Evolutionary conservation across 2,113 vertebrate genomes (phyloP), one percentile per base, ranked within the genome.

Genomic region (Mastomys natalensis): DNA sequence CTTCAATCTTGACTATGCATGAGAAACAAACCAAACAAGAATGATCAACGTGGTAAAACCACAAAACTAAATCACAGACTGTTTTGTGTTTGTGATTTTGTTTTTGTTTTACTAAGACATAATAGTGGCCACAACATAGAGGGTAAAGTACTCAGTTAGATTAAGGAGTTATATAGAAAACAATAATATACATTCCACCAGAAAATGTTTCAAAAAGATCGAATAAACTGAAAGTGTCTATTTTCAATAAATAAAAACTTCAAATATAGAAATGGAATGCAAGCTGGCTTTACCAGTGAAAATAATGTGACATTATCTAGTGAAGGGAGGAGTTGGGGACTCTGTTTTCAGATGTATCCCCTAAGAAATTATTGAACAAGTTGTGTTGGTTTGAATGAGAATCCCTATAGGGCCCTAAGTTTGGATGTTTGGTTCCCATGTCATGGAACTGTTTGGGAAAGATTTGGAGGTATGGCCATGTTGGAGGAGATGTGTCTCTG

Each of bases 11-110:
- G 74, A 45, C 77, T 58, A 70, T 31, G 15, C 51, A 53, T 68
- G 31, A 90, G 34, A 90, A 60, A 92, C 95, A 60, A 84, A 90
- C 45, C 70, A 91, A 26, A 72, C 13, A 76, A 91, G 72, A 64
- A 77, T 58, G 62, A 51, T 85, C 9, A 90, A 70, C 0, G 2
- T 1, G 60, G n/a, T 5, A 74, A 89, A 85, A 90, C 26, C 3
- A 53, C 7, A 2, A 9, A 80, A 76, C 15, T 86, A 89, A 76
- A 77, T 7, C 9, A 78, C 26, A 31, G 66, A 80, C 16, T 40
- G 53, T 45, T 90, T 95, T 72, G 70, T 72, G 26, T 72, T n/a
- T 40, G 17, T 34, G 29, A 11, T 66, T 66, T 31, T 66, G 64
- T 64, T 64, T 64, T n/a, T 72, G 15, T 72, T 40, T 29, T 93